These are phyloP conservation scores for Chydorus sphaericus DNA, from an alignment of 2,888 invertebrate species.

Conservation along the genomic window DNA sequence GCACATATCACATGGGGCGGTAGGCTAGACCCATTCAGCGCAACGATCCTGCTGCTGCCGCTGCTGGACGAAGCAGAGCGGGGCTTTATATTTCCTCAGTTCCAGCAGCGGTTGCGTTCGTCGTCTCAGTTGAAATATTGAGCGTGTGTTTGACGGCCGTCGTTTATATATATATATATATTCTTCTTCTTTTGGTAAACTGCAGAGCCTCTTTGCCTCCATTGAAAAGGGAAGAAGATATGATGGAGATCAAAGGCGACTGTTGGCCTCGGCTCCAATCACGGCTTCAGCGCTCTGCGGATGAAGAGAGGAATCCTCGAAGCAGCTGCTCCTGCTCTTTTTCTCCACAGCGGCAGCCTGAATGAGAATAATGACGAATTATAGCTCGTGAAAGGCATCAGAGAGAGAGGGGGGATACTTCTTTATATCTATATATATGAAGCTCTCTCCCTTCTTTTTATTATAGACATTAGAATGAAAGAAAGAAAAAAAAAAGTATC, in stretches of 20 bases:
- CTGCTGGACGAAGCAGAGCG: too few species aligned
- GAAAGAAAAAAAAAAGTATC: not conserved
- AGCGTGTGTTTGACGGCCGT: too few species aligned
- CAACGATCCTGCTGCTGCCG: too few species aligned
- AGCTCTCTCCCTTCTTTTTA: too few species aligned
- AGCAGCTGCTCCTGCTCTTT: not conserved
- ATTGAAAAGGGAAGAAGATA: not conserved
- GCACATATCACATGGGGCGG: too few species aligned
- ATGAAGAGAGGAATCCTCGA: not conserved
- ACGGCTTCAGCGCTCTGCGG: not conserved
- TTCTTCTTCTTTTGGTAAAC: not conserved
- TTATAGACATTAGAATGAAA: not conserved
- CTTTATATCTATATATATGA: too few species aligned
- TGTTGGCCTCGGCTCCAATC: conserved; percentile 4
- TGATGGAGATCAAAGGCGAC: conserved; percentile 1
- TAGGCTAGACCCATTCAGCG: too few species aligned
- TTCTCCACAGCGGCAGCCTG: not conserved
- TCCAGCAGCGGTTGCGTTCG: too few species aligned
- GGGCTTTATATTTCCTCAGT: too few species aligned
- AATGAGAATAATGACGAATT: conserved; percentile 6
- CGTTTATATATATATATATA: not conserved
- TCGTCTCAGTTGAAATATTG: too few species aligned
- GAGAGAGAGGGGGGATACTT: not conserved
- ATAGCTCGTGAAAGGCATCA: not conserved
- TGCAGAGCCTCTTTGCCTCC: too few species aligned